These are phyloP conservation scores for Eriosoma lanigerum DNA, from an alignment of 1,140 invertebrate species.

Conservation along the genomic window DNA sequence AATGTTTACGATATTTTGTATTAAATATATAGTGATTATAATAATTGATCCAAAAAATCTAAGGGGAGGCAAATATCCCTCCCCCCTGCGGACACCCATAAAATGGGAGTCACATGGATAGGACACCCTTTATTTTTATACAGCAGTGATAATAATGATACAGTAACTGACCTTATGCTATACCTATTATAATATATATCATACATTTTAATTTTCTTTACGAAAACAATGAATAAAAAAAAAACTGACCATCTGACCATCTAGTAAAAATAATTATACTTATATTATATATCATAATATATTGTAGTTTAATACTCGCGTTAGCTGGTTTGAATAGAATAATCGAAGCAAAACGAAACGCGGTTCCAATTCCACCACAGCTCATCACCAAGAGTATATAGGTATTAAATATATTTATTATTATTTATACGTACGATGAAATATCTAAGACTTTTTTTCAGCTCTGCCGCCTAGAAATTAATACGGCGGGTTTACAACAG, in stretches of 20 bases:
- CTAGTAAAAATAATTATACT: background rate
- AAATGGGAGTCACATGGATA: no score
- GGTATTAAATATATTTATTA: background rate
- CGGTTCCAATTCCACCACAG: background rate
- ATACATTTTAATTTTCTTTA: no score
- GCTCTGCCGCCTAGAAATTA: background rate
- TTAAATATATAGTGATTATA: no score
- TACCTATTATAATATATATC: no score
- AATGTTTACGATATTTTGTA: no score
- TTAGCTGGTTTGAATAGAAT: background rate
- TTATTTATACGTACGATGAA: background rate
- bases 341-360: constrained; percentile 19
- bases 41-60: no score
- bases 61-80: no score
- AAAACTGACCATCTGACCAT: constrained; percentile 17
- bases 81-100: no score
- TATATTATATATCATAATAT: background rate
- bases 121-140: no score
- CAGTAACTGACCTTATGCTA: no score
- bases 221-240: background rate
- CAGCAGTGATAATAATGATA: no score
- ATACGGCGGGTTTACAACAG: background rate
- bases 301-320: background rate
- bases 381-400: background rate
- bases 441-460: constrained; percentile 16